phyloP scores from a whole-genome alignment of 1,140 invertebrate genomes.

The Trichonephila clavata region DNA sequence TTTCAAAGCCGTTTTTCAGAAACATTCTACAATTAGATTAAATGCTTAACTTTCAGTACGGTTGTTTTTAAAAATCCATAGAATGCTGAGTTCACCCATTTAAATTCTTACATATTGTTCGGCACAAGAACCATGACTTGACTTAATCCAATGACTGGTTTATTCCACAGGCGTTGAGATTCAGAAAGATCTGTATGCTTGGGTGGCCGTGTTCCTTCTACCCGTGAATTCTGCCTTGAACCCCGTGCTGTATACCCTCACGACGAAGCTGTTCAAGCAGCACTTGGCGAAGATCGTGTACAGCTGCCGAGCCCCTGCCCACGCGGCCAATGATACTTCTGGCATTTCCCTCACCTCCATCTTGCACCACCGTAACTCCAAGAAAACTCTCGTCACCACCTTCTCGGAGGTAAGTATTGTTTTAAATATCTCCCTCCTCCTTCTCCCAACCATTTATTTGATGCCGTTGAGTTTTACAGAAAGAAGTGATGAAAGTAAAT shows the following conservation, averaged over 20 bases:
- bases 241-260: constrained; percentile 84
- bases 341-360: constrained; percentile 69
- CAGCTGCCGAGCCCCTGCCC: constrained; percentile 54
- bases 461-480: too few relatives aligned
- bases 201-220: constrained; percentile 84
- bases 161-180: constrained; percentile 79
- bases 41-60: too few relatives aligned
- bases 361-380: constrained; percentile 68
- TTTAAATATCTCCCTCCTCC: too few relatives aligned
- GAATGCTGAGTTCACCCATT: too few relatives aligned
- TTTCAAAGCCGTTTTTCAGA: too few relatives aligned
- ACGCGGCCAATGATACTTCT: constrained; percentile 48
- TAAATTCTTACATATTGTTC: too few relatives aligned
- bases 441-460: too few relatives aligned
- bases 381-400: constrained; percentile 69
- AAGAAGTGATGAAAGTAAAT: too few relatives aligned
- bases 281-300: constrained; percentile 76
- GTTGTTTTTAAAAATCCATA: too few relatives aligned
- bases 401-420: constrained; percentile 73
- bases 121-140: too few relatives aligned
- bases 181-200: constrained; percentile 80
- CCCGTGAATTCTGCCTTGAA: constrained; percentile 84
- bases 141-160: not conserved
- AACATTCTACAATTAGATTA: too few relatives aligned
- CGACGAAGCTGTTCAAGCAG: constrained; percentile 78